Conservation (phyloP, 2,888 invertebrate species). For the Chrysotoxum bicinctum region DNA sequence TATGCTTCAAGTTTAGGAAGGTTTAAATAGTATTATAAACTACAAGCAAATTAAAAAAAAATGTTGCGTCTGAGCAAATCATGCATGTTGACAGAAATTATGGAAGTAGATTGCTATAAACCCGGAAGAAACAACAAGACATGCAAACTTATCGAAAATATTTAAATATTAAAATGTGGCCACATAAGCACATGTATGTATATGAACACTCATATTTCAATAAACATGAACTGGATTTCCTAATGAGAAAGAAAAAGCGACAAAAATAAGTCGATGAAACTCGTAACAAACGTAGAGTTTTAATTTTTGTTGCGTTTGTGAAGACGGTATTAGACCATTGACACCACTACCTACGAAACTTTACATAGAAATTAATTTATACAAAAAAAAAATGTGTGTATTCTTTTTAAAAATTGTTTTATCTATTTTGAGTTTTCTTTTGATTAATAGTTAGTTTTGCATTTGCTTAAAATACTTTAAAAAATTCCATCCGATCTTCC, state of each 20-base stretch:
- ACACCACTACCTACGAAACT: neutral
- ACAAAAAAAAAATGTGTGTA: neutral
- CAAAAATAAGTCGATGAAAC: too few species aligned
- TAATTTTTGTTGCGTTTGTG: neutral
- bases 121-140: neutral
- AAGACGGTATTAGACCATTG: neutral
- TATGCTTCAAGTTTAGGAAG: too few species aligned
- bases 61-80: neutral
- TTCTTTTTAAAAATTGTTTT: neutral
- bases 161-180: neutral
- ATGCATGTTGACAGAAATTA: neutral
- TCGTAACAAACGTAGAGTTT: too few species aligned
- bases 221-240: neutral
- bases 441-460: constrained; percentile 14
- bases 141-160: neutral
- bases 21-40: too few species aligned
- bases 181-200: neutral
- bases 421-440: constrained; percentile 14
- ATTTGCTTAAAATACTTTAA: neutral
- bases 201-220: neutral
- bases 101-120: neutral
- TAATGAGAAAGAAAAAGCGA: neutral
- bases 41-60: neutral
- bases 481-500: neutral
- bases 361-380: neutral